Evolutionary conservation across 1,140 invertebrate genomes (phyloP), one percentile per base, ranked within the genome.

Genomic region (Orchestia grillus): DNA sequence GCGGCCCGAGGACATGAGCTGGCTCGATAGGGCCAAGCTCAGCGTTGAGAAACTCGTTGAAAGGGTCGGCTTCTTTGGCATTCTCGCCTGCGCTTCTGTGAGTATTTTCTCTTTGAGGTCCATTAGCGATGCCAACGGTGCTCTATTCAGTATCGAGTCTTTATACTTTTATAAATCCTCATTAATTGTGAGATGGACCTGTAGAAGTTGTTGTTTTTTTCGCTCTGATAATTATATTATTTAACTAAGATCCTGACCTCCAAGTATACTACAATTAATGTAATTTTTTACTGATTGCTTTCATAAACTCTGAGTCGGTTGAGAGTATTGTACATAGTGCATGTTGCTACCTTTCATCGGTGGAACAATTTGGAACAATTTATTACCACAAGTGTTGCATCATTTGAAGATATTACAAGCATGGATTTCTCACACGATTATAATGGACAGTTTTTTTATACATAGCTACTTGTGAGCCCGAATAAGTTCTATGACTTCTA

Each of bases 21-120:
- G 97, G 36, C 44, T 96, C 41, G 97, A 97, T 95, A 92, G 97
- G 40, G 96, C 96, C 8, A 97, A 97, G 95, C 96, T 97, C n/a
- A 96, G 96, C 11, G 96, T 99, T 97, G 99, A 99, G 97, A 98
- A 99, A 97, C 97, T 99, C 95, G 99, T 99, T 0, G 98, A 99
- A 97, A 98, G 98, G 97, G 99, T 99, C 95, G 99, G 99, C 44
- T 99, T 99, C 97, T 98, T 99, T 97, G 99, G 99, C 44, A 99
- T 99, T 97, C 97, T 99, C 96, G 98, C 99, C 4, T 99, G 99
- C 98, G 99, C 99, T 90, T 99, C 99, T 96, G 98, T 99, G 97
- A 98, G 98, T 97, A 15, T 41, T 42, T 42, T 0, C 88, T 42
- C 11, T 36, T 19, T 6, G 0, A 43, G 3, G 36, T 77, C 15